A percentile compares a stretch with the other conserved stretches of the same genome.
These are phyloP conservation scores for Steinernema carpocapsae DNA, from an alignment of 2,888 invertebrate genomes.

Conservation along the genomic window DNA sequence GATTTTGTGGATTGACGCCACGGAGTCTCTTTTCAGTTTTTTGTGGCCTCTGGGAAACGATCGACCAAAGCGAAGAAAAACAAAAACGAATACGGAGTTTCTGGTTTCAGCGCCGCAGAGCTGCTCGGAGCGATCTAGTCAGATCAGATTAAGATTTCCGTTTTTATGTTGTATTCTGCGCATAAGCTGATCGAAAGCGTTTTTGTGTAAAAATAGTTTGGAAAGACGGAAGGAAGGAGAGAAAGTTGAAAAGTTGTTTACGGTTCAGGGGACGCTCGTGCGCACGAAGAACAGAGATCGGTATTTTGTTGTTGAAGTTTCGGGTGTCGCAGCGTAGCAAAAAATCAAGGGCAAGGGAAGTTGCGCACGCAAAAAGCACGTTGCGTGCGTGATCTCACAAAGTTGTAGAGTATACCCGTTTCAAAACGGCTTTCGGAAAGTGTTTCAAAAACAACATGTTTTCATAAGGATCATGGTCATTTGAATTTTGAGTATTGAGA, in stretches of 20 bases:
- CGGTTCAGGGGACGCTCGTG: background rate
- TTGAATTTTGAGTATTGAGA: too few relatives aligned
- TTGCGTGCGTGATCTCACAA: too few relatives aligned
- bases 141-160: conserved; percentile 17
- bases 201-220: background rate
- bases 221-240: background rate
- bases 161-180: conserved; percentile 1
- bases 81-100: conserved; percentile 27
- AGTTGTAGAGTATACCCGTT: too few relatives aligned
- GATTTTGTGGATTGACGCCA: too few relatives aligned
- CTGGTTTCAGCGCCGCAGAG: conserved; percentile 12
- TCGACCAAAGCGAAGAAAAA: conserved; percentile 17
- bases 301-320: background rate
- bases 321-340: background rate
- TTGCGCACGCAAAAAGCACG: conserved; percentile 12
- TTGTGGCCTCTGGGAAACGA: background rate
- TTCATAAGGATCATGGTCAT: too few relatives aligned
- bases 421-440: too few relatives aligned
- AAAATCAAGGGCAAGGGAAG: conserved; percentile 7
- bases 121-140: background rate
- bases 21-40: background rate
- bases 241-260: background rate
- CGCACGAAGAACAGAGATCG: background rate
- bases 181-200: background rate
- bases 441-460: too few relatives aligned